Evolutionary conservation across 2,888 invertebrate genomes (phyloP).

Genomic region (Notodromas monacha): DNA sequence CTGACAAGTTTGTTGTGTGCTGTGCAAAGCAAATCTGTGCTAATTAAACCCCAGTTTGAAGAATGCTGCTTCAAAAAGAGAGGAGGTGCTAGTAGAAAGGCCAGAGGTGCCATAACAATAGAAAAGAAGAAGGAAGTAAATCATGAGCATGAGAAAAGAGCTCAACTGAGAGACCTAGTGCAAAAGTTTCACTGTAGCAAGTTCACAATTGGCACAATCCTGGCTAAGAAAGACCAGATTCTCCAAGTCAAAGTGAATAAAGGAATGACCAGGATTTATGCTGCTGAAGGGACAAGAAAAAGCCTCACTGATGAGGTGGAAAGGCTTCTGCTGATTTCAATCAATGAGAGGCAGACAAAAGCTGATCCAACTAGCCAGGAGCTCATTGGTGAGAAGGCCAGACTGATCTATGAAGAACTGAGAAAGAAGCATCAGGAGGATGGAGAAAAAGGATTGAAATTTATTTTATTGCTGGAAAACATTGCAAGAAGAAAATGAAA

Average conservation of each 20-base stretch:
- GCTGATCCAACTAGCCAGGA: background rate
- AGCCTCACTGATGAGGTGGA: conserved; percentile 5
- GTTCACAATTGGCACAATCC: background rate
- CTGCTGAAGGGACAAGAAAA: background rate
- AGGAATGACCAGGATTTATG: background rate
- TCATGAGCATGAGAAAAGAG: background rate
- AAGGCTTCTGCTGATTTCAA: conserved; percentile 2
- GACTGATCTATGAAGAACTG: background rate
- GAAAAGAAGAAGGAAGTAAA: conserved; percentile 1
- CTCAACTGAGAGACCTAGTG: background rate
- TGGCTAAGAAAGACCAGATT: background rate
- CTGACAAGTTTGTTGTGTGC: no score
- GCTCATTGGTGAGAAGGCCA: conserved; percentile 6
- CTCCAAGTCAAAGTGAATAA: background rate
- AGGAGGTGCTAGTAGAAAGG: conserved; percentile 1
- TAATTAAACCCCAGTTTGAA: no score
- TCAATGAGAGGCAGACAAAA: conserved; percentile 5
- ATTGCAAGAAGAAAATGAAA: no score
- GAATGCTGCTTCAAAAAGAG: no score
- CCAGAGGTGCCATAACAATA: background rate
- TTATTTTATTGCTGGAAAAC: no score
- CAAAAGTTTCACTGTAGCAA: background rate
- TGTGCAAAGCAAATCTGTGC: no score
- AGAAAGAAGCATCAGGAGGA: background rate
- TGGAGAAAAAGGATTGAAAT: no score